Base-by-base conservation (phyloP, 2,797 vertebrate genomes). In the Vireo griseus region DNA sequence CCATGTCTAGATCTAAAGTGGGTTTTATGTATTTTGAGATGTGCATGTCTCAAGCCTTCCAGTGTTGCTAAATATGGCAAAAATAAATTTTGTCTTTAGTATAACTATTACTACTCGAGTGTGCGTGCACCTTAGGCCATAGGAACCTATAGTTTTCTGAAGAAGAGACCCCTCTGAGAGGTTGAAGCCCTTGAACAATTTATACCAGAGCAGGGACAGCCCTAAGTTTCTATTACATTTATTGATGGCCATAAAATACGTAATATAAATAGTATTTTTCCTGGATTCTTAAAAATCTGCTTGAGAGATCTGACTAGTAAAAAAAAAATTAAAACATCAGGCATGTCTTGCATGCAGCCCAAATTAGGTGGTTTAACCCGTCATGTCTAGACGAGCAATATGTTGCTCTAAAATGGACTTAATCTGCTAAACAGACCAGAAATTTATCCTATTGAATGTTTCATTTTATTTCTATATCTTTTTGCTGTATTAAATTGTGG, bases 91-190 rank as follows among this genome's bases (percentile, higher is more conserved):
- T 58, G 3, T 12, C 16, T 29, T 58, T n/a, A 52, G 6, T n/a
- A 5, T 48, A 65, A 42, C 16, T 52, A 1, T 76, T 57, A 44
- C 7, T 88, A 16, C 24, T 58, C 0, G 0, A 21, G 6, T 15
- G 1, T 37, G 2, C 75, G 19, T 22, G 6, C 3, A 7, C 21
- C 15, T 66, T 28, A 74, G 35, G 44, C 33, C 57, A 0, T 5
- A 66, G 14, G 20, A 14, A 10, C 31, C 50, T 47, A 1, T 50
- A 18, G 9, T 7, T 82, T 14, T 29, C 19, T 0, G 0, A 57
- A 67, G 33, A 28, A 61, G 22, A 47, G 35, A 26, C 7, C 22
- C 4, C 5, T 12, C 22, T 72, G 18, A 42, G 51, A 28, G 15
- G 11, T 37, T 72, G 31, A 31, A 61, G 45, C 17, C 26, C 11